phyloP scores from a whole-genome alignment of 1,140 invertebrate genomes.

The Ceratoteleas bidentatus region DNA sequence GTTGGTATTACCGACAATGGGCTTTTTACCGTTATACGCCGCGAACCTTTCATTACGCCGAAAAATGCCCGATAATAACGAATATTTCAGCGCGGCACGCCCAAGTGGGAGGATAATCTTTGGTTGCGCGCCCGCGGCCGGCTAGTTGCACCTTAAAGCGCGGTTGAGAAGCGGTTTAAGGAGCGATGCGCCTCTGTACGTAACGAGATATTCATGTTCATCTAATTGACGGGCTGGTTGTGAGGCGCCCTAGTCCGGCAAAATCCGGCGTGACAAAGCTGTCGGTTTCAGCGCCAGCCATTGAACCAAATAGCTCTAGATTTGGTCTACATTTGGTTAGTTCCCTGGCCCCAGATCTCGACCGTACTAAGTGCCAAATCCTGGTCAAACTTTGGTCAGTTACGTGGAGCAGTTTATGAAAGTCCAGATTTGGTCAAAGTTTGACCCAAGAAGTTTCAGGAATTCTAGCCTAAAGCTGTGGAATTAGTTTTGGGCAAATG shows the following conservation, averaged over 20 bases:
- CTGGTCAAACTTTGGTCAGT: too few relatives aligned
- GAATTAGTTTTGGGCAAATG: too few relatives aligned
- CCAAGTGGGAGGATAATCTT: conserved; percentile 46
- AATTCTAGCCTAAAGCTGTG: too few relatives aligned
- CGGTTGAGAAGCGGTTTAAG: conserved; percentile 26
- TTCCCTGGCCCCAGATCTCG: too few relatives aligned
- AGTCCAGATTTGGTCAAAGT: too few relatives aligned
- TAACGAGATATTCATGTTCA: conserved; percentile 50
- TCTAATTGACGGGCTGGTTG: conserved; percentile 29
- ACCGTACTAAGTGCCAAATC: too few relatives aligned
- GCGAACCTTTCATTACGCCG: conserved; percentile 24
- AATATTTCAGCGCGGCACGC: conserved; percentile 21
- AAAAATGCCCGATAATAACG: conserved; percentile 33
- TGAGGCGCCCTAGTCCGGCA: neutral
- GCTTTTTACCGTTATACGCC: conserved; percentile 22
- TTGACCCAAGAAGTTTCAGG: too few relatives aligned
- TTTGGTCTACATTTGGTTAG: too few relatives aligned
- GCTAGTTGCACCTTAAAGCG: conserved; percentile 10
- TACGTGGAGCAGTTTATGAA: too few relatives aligned
- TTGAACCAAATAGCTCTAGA: too few relatives aligned
- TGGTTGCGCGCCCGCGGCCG: conserved; percentile 21
- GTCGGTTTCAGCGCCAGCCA: neutral
- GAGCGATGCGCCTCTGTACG: conserved; percentile 28
- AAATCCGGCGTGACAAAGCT: neutral
- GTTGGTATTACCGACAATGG: conserved; percentile 31